Percentiles rank a stretch among this genome's conserved stretches.
Evolutionary conservation across 2,797 vertebrate species (phyloP).

Genomic region (Bovichtus variegatus): DNA sequence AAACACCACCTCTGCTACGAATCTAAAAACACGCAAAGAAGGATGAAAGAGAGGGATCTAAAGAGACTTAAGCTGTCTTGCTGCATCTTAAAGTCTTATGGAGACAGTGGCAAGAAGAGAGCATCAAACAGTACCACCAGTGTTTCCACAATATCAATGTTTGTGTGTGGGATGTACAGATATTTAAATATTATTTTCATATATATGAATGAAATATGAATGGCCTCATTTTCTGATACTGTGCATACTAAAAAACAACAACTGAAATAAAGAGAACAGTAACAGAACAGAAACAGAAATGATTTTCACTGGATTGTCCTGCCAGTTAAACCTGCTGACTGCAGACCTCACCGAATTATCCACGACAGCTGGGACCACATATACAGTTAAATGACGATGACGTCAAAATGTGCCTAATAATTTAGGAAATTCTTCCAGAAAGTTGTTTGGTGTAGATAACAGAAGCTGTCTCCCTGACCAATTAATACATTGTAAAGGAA

Average conservation of each 20-base stretch:
- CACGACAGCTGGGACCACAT: background rate
- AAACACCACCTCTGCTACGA: slow-evolving; percentile 16
- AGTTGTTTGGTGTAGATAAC: background rate
- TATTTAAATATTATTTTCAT: background rate
- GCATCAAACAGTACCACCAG: background rate
- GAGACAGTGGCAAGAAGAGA: slow-evolving; percentile 9
- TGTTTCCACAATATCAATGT: background rate
- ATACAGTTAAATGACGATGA: background rate
- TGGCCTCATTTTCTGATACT: background rate
- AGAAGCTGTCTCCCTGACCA: background rate
- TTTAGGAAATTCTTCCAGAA: background rate
- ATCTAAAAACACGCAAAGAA: slow-evolving; percentile 18
- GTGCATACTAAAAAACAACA: background rate
- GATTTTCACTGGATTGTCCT: background rate
- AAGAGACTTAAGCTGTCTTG: slow-evolving; percentile 35
- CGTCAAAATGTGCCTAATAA: background rate
- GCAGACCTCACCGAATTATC: background rate
- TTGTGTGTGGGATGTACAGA: background rate
- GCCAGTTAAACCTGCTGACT: background rate
- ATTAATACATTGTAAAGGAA: background rate
- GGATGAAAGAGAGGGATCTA: slow-evolving; percentile 34
- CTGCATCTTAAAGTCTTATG: slow-evolving; percentile 36
- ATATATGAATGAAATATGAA: too few relatives aligned
- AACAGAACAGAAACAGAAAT: background rate
- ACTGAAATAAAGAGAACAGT: background rate